Conservation (phyloP, 2,797 vertebrate genomes). For the Mastacembelus armatus region DNA sequence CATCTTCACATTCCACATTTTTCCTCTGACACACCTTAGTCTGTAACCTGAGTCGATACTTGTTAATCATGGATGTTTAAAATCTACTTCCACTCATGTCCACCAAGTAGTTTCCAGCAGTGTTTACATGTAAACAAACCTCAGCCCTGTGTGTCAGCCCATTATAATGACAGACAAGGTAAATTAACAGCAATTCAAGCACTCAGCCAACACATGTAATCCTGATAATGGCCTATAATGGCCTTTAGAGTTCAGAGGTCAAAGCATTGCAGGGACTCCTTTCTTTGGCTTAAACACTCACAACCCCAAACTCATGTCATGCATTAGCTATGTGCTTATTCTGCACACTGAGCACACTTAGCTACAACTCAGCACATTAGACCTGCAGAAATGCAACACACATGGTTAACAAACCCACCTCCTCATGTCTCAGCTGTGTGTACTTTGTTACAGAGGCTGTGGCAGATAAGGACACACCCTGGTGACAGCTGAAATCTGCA, state of each 20-base stretch:
- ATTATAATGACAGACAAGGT: not conserved
- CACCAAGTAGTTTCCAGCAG: not conserved
- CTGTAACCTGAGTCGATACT: not conserved
- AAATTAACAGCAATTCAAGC: slow-evolving; percentile 5
- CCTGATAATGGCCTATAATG: slow-evolving; percentile 25
- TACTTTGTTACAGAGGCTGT: not conserved
- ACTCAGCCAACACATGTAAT: slow-evolving; percentile 1
- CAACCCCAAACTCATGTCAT: slow-evolving; percentile 1
- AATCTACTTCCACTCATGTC: not conserved
- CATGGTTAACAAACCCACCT: not conserved
- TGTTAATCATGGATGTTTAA: slow-evolving; percentile 8
- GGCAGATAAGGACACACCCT: not conserved
- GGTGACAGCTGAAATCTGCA: slow-evolving; percentile 41
- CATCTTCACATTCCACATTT: not conserved
- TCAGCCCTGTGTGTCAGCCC: not conserved
- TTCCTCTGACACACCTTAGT: not conserved
- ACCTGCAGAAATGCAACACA: slow-evolving; percentile 13
- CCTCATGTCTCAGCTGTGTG: not conserved
- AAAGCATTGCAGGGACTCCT: slow-evolving; percentile 3
- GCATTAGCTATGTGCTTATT: not conserved
- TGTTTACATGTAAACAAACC: slow-evolving; percentile 4
- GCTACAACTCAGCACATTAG: slow-evolving; percentile 2
- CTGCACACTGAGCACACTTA: not conserved
- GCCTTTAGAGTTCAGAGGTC: slow-evolving; percentile 34
- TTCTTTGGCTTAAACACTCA: slow-evolving; percentile 4